Evolutionary conservation across 2,113 vertebrate genomes (phyloP).

Genomic region (Hippoglossus stenolepis): DNA sequence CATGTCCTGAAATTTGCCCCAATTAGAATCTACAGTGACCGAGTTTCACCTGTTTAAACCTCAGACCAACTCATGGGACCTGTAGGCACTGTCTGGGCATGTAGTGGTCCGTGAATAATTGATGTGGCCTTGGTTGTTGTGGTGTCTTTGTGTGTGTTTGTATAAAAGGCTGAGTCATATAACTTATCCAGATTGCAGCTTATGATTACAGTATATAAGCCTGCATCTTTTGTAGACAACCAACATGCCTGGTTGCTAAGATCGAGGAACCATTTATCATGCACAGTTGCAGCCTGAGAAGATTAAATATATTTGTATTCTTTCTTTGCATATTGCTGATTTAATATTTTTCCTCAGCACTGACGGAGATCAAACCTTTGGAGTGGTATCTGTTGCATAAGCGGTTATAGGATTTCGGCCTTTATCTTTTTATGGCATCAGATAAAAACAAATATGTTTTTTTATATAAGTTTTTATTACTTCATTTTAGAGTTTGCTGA

Average conservation of each 20-base stretch:
- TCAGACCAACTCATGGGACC: constrained; percentile 2
- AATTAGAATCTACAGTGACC: constrained; percentile 19
- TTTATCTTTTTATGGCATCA: constrained; percentile 25
- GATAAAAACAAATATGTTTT: constrained; percentile 29
- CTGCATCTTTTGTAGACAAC: too few relatives aligned
- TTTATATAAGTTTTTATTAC: constrained; percentile 12
- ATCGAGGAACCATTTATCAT: constrained; percentile 25
- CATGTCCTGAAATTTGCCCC: background rate
- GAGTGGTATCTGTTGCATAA: constrained; percentile 2
- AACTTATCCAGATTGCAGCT: constrained; percentile 23
- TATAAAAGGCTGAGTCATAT: constrained; percentile 39
- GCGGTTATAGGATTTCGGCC: constrained; percentile 10
- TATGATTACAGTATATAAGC: background rate
- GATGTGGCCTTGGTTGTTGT: constrained; percentile 42
- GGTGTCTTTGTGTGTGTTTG: constrained; percentile 18
- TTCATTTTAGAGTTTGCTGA: constrained; percentile 13
- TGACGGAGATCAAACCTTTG: constrained; percentile 1
- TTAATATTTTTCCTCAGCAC: constrained; percentile 16
- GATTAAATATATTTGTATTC: constrained; percentile 31
- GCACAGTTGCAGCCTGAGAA: background rate
- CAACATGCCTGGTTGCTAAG: constrained; percentile 4
- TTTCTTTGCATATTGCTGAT: constrained; percentile 35
- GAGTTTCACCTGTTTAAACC: constrained; percentile 12
- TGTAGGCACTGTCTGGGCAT: background rate
- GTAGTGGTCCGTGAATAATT: constrained; percentile 51